These are phyloP conservation scores for Pristionchus japonicus DNA, from an alignment of 2,888 invertebrate genomes.

Conservation along the genomic window DNA sequence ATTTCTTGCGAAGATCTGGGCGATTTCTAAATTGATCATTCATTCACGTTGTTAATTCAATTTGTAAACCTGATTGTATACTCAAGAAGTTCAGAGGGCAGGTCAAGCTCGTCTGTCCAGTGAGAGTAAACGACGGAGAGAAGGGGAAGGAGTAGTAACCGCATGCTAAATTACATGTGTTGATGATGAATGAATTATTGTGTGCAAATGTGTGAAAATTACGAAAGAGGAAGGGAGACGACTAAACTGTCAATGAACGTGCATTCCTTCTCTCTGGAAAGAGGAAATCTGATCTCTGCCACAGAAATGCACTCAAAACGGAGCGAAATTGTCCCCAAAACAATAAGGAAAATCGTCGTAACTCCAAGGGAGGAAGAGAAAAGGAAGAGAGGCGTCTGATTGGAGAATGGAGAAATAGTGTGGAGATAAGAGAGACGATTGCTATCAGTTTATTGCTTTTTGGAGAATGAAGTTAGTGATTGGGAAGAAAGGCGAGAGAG, in stretches of 20 bases:
- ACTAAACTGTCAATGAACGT: neutral
- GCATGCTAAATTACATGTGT: neutral
- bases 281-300: neutral
- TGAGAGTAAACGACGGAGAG: neutral
- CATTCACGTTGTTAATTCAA: neutral
- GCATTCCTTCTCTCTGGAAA: neutral
- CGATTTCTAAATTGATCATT: neutral
- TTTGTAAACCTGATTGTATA: constrained; percentile 14
- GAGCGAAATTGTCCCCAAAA: neutral
- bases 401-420: neutral
- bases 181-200: too few species aligned
- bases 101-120: constrained; percentile 49
- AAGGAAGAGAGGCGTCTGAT: neutral
- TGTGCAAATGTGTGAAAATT: neutral
- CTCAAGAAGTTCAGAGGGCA: constrained; percentile 44
- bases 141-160: neutral
- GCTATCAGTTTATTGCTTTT: constrained; percentile 26
- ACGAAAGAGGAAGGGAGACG: too few species aligned
- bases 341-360: neutral
- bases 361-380: neutral
- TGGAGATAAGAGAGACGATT: neutral
- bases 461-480: neutral
- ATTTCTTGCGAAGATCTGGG: neutral
- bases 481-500: neutral
- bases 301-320: constrained; percentile 22